These are phyloP conservation scores for Anomalospiza imberbis DNA, from an alignment of 2,797 vertebrate genomes.

Conservation along the genomic window DNA sequence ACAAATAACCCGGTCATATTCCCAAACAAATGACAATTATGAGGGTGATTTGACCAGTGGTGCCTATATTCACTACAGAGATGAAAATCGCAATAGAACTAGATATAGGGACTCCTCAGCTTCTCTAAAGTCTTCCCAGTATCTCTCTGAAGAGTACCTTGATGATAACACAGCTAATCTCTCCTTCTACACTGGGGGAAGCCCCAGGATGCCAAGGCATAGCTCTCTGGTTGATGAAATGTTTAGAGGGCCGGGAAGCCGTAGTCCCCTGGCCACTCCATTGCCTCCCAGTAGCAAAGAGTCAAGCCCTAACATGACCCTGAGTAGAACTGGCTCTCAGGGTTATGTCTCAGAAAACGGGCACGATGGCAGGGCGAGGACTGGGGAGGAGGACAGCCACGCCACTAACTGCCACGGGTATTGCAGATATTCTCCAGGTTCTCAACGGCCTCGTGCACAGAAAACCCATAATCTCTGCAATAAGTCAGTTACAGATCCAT, in stretches of 20 bases:
- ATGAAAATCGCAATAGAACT: constrained; percentile 69
- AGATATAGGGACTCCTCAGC: constrained; percentile 76
- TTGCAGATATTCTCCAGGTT: constrained; percentile 72
- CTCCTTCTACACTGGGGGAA: constrained; percentile 75
- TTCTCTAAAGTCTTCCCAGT: constrained; percentile 71
- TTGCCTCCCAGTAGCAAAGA: constrained; percentile 74
- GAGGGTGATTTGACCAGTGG: constrained; percentile 76
- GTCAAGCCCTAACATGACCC: constrained; percentile 74
- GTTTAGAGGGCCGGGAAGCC: constrained; percentile 65
- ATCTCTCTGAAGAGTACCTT: constrained; percentile 75
- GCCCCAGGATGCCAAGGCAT: constrained; percentile 77
- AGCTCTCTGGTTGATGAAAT: constrained; percentile 78
- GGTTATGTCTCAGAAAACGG: constrained; percentile 82
- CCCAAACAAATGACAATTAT: constrained; percentile 82
- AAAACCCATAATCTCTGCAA: constrained; percentile 71
- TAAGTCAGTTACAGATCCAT: constrained; percentile 81
- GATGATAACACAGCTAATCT: constrained; percentile 74
- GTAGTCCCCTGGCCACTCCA: constrained; percentile 72
- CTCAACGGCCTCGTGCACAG: constrained; percentile 65
- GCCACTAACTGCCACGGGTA: constrained; percentile 26
- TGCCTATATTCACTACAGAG: constrained; percentile 73
- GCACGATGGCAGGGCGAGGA: constrained; percentile 49
- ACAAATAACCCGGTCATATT: constrained; percentile 75
- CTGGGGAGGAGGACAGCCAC: constrained; percentile 60
- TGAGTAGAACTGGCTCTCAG: constrained; percentile 74